Evolutionary conservation across 2,888 invertebrate species (phyloP), one percentile per base, ranked within the genome.

Genomic region (Drosophila cyrtoloma): DNA sequence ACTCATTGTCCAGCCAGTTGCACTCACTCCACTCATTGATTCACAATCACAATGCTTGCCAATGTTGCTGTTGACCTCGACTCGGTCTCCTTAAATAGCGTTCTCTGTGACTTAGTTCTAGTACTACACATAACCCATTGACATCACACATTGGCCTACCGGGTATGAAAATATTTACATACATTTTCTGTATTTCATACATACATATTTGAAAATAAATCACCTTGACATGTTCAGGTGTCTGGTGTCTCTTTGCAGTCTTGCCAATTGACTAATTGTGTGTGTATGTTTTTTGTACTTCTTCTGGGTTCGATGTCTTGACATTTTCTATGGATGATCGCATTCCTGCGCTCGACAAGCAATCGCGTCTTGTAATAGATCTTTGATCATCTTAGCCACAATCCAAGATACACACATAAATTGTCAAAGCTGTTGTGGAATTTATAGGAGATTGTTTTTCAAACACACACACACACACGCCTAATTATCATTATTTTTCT

Each of bases 181-280:
- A 51, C 12, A 64, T 28, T 16, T 16, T 26, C 3, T 6, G 47
- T 9, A 53, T 19, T 16, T 10, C 10, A 67, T 2, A 44, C 6
- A 65, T 28, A 19, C 42, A 58, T 30, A 69, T 70, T 70, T 59
- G 33, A 42, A 53, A 63, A 65, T 57, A 66, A 68, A 73, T 62
- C 58, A 63, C 89, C 91, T 90, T 87, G 91, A 85, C 90, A 91
- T 91, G 88, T 82, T 89, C 87, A 87, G 88, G 80, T 91, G 91
- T 79, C 79, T 81, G 77, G 50, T 56, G 50, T 32, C 60, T 64
- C 33, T 51, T 39, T 63, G 58, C 42, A 50, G 12, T 42, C 58
- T 35, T 50, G 37, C 26, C 59, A 28, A 50, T 67, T 86, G 87
- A 84, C 89, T 86, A 90, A 90, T 86, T 89, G 84, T 61, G 59